A percentile compares a stretch with the other conserved stretches of the same genome.
These are phyloP conservation scores for Menidia beryllina DNA, from an alignment of 2,113 vertebrate species.

Conservation along the genomic window DNA sequence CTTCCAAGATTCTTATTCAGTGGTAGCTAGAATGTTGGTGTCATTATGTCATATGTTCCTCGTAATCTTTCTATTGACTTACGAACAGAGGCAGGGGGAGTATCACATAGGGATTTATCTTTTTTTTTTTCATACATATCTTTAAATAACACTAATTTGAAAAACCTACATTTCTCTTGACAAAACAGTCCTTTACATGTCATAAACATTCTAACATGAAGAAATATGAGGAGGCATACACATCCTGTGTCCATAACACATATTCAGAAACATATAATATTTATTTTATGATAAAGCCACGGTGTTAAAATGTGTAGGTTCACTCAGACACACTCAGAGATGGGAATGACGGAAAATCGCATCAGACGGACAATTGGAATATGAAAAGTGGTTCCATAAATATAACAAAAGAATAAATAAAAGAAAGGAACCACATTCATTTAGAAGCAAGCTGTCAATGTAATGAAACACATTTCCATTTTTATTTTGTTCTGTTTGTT, in stretches of 20 bases:
- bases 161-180: not conserved
- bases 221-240: not conserved
- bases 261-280: not conserved
- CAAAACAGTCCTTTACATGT: not conserved
- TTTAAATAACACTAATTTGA: not conserved
- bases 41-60: conserved; percentile 45
- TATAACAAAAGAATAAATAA: not conserved
- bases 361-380: too few species aligned
- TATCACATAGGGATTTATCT: not conserved
- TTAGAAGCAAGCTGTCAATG: not conserved
- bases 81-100: conserved; percentile 7
- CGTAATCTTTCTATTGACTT: conserved; percentile 14
- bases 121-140: not conserved
- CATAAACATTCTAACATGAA: not conserved
- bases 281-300: too few species aligned
- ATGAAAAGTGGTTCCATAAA: not conserved
- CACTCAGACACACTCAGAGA: not conserved
- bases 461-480: conserved; percentile 3
- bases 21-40: conserved; percentile 31
- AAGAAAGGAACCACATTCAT: not conserved
- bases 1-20: conserved; percentile 41
- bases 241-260: not conserved
- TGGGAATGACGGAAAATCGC: too few species aligned
- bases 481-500: not conserved
- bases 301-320: not conserved